phyloP scores from a whole-genome alignment of 2,888 invertebrate genomes.

The Amiota communis region DNA sequence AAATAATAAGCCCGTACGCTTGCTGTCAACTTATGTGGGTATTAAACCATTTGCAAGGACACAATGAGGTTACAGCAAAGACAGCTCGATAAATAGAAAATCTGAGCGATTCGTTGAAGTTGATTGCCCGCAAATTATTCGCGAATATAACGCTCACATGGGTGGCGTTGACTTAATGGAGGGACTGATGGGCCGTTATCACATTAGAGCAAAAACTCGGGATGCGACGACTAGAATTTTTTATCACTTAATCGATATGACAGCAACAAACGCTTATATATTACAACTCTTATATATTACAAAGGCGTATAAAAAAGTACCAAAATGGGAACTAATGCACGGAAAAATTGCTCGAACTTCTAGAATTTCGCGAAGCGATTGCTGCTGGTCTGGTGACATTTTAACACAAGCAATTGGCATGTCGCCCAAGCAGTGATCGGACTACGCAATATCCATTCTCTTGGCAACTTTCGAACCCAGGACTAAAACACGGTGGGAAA shows the following conservation, averaged over 20 bases:
- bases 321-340: neutral
- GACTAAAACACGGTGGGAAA: slow-evolving; percentile 25
- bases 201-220: too few relatives aligned
- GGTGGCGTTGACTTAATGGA: too few relatives aligned
- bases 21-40: neutral
- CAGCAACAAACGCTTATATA: too few relatives aligned
- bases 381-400: slow-evolving; percentile 24
- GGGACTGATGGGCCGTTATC: too few relatives aligned
- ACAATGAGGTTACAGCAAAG: too few relatives aligned
- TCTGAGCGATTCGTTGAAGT: too few relatives aligned
- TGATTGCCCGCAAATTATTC: too few relatives aligned
- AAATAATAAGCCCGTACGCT: neutral
- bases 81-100: too few relatives aligned
- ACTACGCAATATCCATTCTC: slow-evolving; percentile 14
- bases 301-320: neutral
- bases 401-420: neutral
- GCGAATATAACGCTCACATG: too few relatives aligned
- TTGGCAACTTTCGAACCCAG: neutral
- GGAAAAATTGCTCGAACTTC: neutral
- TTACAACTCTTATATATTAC: too few relatives aligned
- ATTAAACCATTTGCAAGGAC: neutral
- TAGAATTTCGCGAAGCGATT: slow-evolving; percentile 27
- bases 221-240: too few relatives aligned
- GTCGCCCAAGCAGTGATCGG: slow-evolving; percentile 1
- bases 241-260: too few relatives aligned